A percentile compares a stretch with the other conserved stretches of the same genome.
These are phyloP conservation scores for Acanthopleura granulata DNA, from an alignment of 2,888 invertebrate species.

Conservation along the genomic window DNA sequence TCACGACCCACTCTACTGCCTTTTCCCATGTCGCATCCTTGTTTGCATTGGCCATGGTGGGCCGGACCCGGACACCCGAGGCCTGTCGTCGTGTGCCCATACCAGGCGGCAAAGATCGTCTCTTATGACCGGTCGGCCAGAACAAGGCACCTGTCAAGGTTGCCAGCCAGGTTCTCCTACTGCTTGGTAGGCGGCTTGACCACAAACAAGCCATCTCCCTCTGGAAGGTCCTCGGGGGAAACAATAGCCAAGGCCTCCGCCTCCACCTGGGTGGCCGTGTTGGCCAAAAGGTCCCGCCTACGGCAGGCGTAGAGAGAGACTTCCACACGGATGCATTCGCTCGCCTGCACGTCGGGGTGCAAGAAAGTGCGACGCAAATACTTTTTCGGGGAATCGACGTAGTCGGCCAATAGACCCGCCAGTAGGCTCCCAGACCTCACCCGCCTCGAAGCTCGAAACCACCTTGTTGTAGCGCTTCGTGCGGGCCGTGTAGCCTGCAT, in stretches of 20 bases:
- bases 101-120: slow-evolving; percentile 16
- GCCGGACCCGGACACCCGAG: slow-evolving; percentile 4
- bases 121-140: slow-evolving; percentile 19
- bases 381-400: slow-evolving; percentile 21
- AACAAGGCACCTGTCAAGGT: slow-evolving; percentile 19
- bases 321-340: not conserved
- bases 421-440: too few species aligned
- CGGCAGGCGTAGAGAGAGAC: slow-evolving; percentile 18
- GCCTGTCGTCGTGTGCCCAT: slow-evolving; percentile 9
- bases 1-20: not conserved
- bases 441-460: slow-evolving; percentile 15
- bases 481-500: slow-evolving; percentile 12
- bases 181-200: slow-evolving; percentile 14
- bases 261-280: not conserved
- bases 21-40: not conserved
- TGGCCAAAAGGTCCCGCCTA: slow-evolving; percentile 24
- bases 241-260: slow-evolving; percentile 17
- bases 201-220: not conserved
- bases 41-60: slow-evolving; percentile 11
- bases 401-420: not conserved
- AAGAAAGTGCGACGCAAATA: slow-evolving; percentile 18
- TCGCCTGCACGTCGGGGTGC: slow-evolving; percentile 20
- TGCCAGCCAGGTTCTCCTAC: slow-evolving; percentile 2
- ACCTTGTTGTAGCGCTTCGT: slow-evolving; percentile 22
- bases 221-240: not conserved